Percentiles rank a stretch among this genome's conserved stretches.
phyloP scores from a whole-genome alignment of 2,888 invertebrate species.

The Mantis religiosa region DNA sequence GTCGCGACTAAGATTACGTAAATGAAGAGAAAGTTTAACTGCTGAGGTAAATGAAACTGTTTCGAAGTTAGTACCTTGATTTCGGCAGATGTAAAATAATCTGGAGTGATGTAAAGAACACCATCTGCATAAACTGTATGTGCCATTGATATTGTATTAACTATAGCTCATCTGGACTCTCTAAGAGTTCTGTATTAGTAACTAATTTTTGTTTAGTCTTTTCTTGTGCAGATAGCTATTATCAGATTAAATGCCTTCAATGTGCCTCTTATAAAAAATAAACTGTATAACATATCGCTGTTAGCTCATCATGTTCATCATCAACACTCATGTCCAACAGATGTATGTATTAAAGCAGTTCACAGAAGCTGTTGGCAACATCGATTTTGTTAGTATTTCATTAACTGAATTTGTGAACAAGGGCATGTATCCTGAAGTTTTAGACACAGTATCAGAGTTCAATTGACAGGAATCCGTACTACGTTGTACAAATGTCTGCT shows the following conservation, averaged over 20 bases:
- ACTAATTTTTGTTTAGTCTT: not conserved
- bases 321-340: not conserved
- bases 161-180: not conserved
- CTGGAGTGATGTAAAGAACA: not conserved
- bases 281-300: not conserved
- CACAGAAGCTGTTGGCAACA: not conserved
- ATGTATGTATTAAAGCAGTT: not conserved
- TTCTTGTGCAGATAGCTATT: not conserved
- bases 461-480: no score
- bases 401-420: not conserved
- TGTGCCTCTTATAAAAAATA: constrained; percentile 11
- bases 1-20: no score
- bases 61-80: no score
- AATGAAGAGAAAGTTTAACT: no score
- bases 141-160: not conserved
- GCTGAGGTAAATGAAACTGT: no score
- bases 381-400: not conserved
- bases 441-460: not conserved
- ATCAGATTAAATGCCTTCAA: not conserved
- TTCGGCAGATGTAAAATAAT: no score
- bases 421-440: not conserved
- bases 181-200: not conserved
- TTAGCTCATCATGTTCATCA: not conserved
- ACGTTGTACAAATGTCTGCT: no score
- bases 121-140: not conserved